Evolutionary conservation across 2,888 invertebrate species (phyloP).

Genomic region (Sericinus montela): DNA sequence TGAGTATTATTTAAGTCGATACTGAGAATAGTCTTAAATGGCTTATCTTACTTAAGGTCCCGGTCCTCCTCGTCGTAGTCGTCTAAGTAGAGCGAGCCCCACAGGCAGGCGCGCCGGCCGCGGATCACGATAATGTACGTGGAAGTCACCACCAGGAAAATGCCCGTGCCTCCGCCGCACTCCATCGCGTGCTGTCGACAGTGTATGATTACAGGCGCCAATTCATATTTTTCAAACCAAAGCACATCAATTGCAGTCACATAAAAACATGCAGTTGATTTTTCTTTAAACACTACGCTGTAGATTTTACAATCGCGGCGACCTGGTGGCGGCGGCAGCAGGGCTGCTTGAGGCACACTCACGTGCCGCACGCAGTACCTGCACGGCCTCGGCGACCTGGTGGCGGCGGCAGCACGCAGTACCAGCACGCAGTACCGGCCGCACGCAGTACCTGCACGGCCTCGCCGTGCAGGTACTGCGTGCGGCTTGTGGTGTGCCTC

Average conservation of each 20-base stretch:
- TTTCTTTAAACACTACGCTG: too few species aligned
- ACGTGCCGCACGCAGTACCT: slow-evolving; percentile 84
- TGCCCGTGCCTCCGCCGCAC: slow-evolving; percentile 97
- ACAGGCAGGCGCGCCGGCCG: slow-evolving; percentile 94
- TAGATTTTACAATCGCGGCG: slow-evolving; percentile 74
- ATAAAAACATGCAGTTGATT: too few species aligned
- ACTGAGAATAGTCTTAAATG: too few species aligned
- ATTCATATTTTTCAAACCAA: too few species aligned
- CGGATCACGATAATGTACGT: slow-evolving; percentile 97
- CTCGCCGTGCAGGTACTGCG: too few species aligned
- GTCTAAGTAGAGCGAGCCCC: slow-evolving; percentile 98
- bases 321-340: slow-evolving; percentile 91
- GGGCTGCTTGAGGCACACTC: slow-evolving; percentile 93
- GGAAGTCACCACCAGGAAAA: slow-evolving; percentile 96
- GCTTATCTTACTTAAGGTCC: slow-evolving; percentile 87
- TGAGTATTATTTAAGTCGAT: too few species aligned
- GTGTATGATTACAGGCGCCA: too few species aligned
- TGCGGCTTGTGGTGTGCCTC: too few species aligned
- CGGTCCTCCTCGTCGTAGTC: slow-evolving; percentile 99
- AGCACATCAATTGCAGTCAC: too few species aligned
- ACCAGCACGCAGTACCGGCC: too few species aligned
- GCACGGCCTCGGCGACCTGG: neutral
- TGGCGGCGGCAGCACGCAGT: too few species aligned
- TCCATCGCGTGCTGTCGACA: slow-evolving; percentile 88
- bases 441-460: too few species aligned